A percentile compares a stretch with the other conserved stretches of the same genome.
These are phyloP conservation scores for Idaea straminata DNA, from an alignment of 2,888 invertebrate genomes.

Conservation along the genomic window DNA sequence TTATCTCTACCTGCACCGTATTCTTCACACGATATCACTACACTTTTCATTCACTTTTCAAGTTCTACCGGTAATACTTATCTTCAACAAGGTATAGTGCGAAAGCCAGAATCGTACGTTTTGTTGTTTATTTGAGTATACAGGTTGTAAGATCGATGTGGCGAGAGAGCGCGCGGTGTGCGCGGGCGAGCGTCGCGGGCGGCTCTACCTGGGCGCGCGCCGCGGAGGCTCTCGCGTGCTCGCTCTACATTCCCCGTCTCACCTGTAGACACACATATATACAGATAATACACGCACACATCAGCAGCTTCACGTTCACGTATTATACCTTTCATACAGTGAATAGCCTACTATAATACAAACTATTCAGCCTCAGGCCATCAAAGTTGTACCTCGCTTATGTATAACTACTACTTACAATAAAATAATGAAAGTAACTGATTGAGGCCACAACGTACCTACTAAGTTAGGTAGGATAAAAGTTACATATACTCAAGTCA, in stretches of 20 bases:
- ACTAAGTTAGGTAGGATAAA: too few relatives aligned
- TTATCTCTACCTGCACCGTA: conserved; percentile 38
- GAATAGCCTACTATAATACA: not conserved
- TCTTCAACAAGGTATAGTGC: not conserved
- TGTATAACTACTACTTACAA: not conserved
- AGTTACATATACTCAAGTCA: too few relatives aligned
- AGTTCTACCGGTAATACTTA: conserved; percentile 19
- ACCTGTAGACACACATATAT: conserved; percentile 35
- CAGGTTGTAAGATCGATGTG: conserved; percentile 43
- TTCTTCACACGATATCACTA: conserved; percentile 8
- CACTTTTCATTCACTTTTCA: conserved; percentile 37
- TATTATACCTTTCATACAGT: not conserved
- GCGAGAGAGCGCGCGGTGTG: conserved; percentile 62
- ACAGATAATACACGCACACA: conserved; percentile 17
- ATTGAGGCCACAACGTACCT: not conserved
- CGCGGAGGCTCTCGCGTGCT: conserved; percentile 57
- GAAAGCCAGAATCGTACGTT: conserved; percentile 24
- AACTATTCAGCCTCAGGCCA: not conserved
- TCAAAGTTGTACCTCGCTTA: not conserved
- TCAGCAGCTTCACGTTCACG: conserved; percentile 11
- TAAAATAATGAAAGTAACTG: not conserved
- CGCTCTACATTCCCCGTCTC: conserved; percentile 55
- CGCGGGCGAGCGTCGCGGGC: conserved; percentile 62
- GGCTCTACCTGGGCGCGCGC: conserved; percentile 46
- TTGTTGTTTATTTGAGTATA: conserved; percentile 49